Base-by-base conservation (phyloP, 2,113 vertebrate species). In the Cheilinus undulatus region DNA sequence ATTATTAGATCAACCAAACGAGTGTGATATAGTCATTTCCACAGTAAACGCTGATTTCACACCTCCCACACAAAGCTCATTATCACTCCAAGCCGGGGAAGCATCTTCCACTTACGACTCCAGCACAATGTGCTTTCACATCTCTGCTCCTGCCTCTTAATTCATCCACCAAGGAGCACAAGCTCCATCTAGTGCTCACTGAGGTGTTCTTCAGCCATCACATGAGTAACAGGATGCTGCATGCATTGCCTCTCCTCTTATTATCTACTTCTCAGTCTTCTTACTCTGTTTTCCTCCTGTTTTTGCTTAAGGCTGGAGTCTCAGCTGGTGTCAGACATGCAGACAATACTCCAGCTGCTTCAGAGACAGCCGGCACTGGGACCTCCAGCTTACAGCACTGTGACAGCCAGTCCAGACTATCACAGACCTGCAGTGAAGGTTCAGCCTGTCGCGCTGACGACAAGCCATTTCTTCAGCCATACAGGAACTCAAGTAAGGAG, bases 321-420 rank as follows among this genome's bases (percentile, higher is more conserved):
- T 72, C 98, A 99, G 88, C 96, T 99, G 95, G 95, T 96, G 36
- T 91, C 96, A 59, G 98, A 99, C 36, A 97, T 99, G 78, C 97
- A 99, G 88, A 94, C 93, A 65, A 97, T 99, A 82, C 92, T 99
- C 74, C 96, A 97, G 87, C 92, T 99, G 66, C 91, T 99, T 61
- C 98, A 98, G 87, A 96, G 95, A 84, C 97, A 98, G 90, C 91
- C 94, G 2, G 79, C 95, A 0, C 87, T 94, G 49, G 96, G 96
- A n/a, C 98, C 98, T 6, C 98, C 98, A 9, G 95, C 97, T 61
- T 99, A 99, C 45, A 99, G 95, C 76, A 93, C 94, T 85, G 97
- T 99, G 67, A 96, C 97, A 3, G 93, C 95, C 64, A 94, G 91
- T 30, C 86, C 93, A 0, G 96, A 97, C 56, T 96, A 95, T 46